Base-by-base conservation (phyloP, 1,140 invertebrate species). In the Platyscapa corneri region DNA sequence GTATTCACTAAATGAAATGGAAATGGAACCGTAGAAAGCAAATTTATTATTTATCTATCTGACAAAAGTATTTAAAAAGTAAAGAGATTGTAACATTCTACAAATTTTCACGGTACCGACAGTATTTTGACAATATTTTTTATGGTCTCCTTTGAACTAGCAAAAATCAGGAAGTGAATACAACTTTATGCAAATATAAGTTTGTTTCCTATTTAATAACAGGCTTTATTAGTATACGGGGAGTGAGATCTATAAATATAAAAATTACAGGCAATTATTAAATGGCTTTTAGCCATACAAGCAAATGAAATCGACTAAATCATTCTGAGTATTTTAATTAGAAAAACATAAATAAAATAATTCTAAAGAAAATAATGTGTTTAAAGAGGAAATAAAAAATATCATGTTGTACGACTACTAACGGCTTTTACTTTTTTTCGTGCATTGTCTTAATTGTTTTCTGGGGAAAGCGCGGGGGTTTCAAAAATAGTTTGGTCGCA, bases 1-100 rank as follows among this genome's bases (percentile, higher is more conserved):
- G 72, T n/a, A 70, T 37, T 37, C 46, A 23, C 6, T 14, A 7
- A 20, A 7, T 37, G 1, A 34, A 30, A 30, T 27, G 37, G 2
- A 74, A 30, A 30, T 0, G 37, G 27, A 30, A 14, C 20, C 30
- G 12, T 18, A 12, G 2, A 49, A 77, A 39, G 39, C 14, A 77
- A 77, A 77, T 56, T n/a, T n/a, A n/a, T n/a, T 5, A 23, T 60
- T 20, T 27, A 60, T 53, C 23, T 49, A 27, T 30, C n/a, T 75
- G 65, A 74, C 67, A 60, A 74, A 49, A n/a, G 30, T 80, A 80
- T 70, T 74, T 30, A 34, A 46, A 65, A 83, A 83, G 76, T 83
- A 83, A 23, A 83, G 72, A 60, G 53, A 32, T 76, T 32, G 23
- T 16, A 42, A 34, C 32, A 49, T 53, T 70, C 32, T 16, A 34